Conservation (phyloP, 2,888 invertebrate genomes). For the Heliconius hortense region DNA sequence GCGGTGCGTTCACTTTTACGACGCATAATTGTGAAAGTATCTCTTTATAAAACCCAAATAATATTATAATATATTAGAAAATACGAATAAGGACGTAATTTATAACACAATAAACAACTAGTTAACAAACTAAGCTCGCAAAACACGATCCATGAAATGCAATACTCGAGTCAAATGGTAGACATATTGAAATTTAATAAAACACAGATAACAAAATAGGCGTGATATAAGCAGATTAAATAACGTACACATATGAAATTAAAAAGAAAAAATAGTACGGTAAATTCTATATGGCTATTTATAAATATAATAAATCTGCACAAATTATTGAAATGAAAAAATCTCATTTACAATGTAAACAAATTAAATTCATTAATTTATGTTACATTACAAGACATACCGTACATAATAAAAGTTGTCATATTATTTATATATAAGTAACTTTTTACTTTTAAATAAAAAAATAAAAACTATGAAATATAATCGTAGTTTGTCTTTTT, state of each 20-base stretch:
- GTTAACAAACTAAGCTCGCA: background rate
- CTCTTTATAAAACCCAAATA: slow-evolving; percentile 8
- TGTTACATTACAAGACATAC: background rate
- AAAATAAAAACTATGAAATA: background rate
- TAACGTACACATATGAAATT: background rate
- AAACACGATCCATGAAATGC: slow-evolving; percentile 34
- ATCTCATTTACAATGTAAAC: too few species aligned
- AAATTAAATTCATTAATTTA: background rate
- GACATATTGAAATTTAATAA: slow-evolving; percentile 37
- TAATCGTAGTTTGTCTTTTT: background rate
- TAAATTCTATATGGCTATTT: background rate
- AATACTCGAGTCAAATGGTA: slow-evolving; percentile 27
- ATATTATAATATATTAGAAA: background rate
- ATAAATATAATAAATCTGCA: background rate
- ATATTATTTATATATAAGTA: background rate
- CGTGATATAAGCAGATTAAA: slow-evolving; percentile 10
- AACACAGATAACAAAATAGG: background rate
- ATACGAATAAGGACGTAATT: background rate
- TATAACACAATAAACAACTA: slow-evolving; percentile 3
- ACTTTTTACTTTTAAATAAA: background rate
- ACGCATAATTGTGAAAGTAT: slow-evolving; percentile 79
- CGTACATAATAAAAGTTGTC: background rate
- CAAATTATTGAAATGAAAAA: background rate
- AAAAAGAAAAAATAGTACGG: background rate
- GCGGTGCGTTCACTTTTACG: slow-evolving; percentile 88